Conservation (phyloP, 2,797 vertebrate genomes). For the Brotogeris chrysoptera region DNA sequence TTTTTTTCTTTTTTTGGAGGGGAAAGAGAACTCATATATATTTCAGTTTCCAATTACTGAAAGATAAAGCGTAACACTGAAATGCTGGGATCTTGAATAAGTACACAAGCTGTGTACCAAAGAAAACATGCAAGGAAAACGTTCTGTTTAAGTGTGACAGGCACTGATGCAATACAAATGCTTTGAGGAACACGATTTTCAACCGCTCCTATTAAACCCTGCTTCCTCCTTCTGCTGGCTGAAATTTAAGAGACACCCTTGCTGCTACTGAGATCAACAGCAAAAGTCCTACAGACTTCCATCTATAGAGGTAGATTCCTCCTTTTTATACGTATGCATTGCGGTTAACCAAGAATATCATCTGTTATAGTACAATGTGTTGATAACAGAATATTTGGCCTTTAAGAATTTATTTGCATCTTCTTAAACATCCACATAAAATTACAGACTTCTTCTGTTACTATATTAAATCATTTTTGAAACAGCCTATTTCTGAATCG, state of each 20-base stretch:
- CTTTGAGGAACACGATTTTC: background rate
- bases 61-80: background rate
- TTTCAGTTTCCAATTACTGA: background rate
- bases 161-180: background rate
- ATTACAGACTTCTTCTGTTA: background rate
- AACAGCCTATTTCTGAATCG: background rate
- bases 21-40: background rate
- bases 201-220: background rate
- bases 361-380: background rate
- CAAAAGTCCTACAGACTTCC: background rate
- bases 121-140: background rate
- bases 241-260: background rate
- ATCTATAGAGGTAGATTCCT: background rate
- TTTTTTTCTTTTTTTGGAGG: background rate
- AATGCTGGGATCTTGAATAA: background rate
- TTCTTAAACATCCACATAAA: background rate
- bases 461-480: background rate
- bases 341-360: fast-evolving
- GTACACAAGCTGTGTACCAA: background rate
- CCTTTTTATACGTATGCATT: background rate
- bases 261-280: background rate
- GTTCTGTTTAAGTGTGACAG: background rate
- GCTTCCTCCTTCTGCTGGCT: background rate
- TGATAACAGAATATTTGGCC: background rate
- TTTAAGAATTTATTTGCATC: background rate